Base-by-base conservation (phyloP, 2,888 invertebrate genomes). In the Auanema freiburgensis region DNA sequence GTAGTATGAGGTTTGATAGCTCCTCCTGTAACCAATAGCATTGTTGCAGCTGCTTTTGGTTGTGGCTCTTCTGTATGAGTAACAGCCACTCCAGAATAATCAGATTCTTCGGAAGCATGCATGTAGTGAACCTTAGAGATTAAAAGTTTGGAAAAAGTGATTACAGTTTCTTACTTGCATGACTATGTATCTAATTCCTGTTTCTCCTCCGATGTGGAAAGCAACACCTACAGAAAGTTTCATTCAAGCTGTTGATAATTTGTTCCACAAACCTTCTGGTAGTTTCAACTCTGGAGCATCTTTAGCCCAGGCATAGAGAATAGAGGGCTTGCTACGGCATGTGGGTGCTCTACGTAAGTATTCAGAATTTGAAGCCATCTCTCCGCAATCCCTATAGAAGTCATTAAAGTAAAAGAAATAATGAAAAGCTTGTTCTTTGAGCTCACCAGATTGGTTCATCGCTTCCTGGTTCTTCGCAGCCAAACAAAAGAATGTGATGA, bases 291-390 rank as follows among this genome's bases (percentile, higher is more conserved):
- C 88, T 0, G 92, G 92, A 0, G 95, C 94, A 84, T 94, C 92
- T 74, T 91, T 88, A 1, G 93, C 95, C 94, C 94, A 96, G 0
- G 94, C 94, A 84, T 94, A 95, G 11, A 95, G 88, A 58, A 94
- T 81, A 66, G 81, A 78, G 12, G 84, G 81, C 3, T 84, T 90
- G 42, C 88, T 87, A 0, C 87, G 87, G 83, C 95, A 96, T 0
- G 93, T 91, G 76, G 89, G 90, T 0, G 90, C 90, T 0, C 73
- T 66, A 25, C 58, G 63, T 87, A 87, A 67, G n/a, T 57, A 63
- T 10, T 71, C 69, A 44, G 60, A 54, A 72, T 87, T 85, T 2
- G 88, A 86, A 3, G 80, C 78, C 94, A 95, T 95, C 87, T 94
- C 94, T 0, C 96, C 94, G 84, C 96, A 97, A 84, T 91, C 90